Percentiles rank a stretch among this genome's conserved stretches.
Evolutionary conservation across 2,797 vertebrate genomes (phyloP).

Genomic region (Esox masquinongy): DNA sequence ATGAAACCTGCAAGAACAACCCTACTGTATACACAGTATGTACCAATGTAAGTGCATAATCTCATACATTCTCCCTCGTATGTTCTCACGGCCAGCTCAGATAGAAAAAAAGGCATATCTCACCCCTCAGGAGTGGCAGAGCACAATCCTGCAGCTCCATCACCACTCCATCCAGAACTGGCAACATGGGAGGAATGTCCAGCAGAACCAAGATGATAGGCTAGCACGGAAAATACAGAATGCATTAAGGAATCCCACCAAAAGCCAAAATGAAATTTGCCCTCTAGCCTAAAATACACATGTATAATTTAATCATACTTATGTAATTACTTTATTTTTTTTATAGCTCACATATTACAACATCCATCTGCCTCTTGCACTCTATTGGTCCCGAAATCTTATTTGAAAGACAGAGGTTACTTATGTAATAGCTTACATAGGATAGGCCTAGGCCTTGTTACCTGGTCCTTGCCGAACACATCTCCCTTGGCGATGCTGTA

Average conservation of each 20-base stretch:
- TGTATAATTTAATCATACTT: constrained; percentile 38
- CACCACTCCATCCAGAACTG: constrained; percentile 90
- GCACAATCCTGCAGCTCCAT: constrained; percentile 98
- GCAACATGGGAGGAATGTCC: constrained; percentile 96
- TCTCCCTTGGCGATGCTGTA: constrained; percentile 96
- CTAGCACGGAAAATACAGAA: neutral
- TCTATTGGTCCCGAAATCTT: neutral
- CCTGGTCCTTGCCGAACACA: constrained; percentile 96
- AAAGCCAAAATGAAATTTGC: neutral
- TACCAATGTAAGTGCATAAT: neutral
- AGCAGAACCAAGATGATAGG: constrained; percentile 87
- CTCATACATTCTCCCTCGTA: neutral
- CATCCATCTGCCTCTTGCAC: constrained; percentile 16
- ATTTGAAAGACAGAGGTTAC: neutral
- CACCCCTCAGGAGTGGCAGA: constrained; percentile 90
- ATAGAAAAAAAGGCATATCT: constrained; percentile 18
- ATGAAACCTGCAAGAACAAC: neutral
- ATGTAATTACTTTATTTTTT: constrained; percentile 28
- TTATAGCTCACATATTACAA: neutral
- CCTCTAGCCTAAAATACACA: neutral
- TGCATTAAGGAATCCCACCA: neutral
- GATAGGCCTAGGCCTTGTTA: constrained; percentile 48
- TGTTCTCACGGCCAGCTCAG: neutral
- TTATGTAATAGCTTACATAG: constrained; percentile 8
- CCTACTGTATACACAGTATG: neutral